Base-by-base conservation (phyloP, 2,888 invertebrate species). In the Agrochola macilenta region DNA sequence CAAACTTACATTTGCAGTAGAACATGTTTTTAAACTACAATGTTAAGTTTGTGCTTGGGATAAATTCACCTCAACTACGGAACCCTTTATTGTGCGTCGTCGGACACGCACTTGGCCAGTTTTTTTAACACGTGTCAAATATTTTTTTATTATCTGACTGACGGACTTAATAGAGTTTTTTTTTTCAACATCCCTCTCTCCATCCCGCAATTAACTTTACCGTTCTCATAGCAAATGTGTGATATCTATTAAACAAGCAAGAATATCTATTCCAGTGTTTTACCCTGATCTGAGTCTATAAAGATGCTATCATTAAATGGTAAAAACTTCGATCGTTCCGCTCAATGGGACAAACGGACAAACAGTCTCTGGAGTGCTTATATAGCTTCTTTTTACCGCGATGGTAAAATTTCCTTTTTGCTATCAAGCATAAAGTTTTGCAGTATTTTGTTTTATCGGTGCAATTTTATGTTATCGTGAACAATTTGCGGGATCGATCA, bases 291-390 rank as follows among this genome's bases (percentile, higher is more conserved):
- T 4, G 17, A 23, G 26, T 81, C 26, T 54, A 46, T 30, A 81
- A 35, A 74, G 43, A 81, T 61, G 20, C 5, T 39, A 57, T 78
- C 82, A 57, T 63, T 39, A 63, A 74, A 81, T 82, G 49, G 39
- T 74, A 49, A 39, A 74, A 81, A 82, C 63, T 74, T 74, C 0
- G 75, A 26, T 11, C 54, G 75, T 78, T 78, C n/a, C 43, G 63
- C 39, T 74, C 57, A 57, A 74, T 63, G 46, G 46, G 30, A 74
- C 78, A 77, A 46, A 64, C 17, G 26, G 26, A 58, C 63, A 78
- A 63, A 81, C n/a, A 74, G 46, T 12, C 20, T 49, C 49, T 39
- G 12, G 7, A 54, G 46, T 26, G 81, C 63, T 63, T 30, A 63
- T 49, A 63, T 49, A 30, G 39, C n/a, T 30, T 26, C 14, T 35